Conservation (phyloP, 2,113 vertebrate species). For the Myiozetetes cayanensis region DNA sequence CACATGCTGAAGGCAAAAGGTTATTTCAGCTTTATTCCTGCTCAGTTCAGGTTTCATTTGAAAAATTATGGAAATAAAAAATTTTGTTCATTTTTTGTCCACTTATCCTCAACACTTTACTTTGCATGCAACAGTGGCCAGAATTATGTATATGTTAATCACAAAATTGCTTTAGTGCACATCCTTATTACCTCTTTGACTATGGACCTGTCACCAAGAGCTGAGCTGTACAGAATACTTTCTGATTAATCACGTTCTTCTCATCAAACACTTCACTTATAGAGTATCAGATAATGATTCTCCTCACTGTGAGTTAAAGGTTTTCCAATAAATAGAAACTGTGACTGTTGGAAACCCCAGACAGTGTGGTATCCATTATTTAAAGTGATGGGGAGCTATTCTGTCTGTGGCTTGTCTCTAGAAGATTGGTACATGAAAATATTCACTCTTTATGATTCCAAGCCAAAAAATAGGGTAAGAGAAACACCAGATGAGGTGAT, state of each 20-base stretch:
- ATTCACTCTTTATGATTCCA: neutral
- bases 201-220: neutral
- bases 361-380: neutral
- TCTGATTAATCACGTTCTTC: conserved; percentile 46
- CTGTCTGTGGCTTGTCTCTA: neutral
- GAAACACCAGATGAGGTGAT: neutral
- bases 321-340: conserved; percentile 46
- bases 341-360: conserved; percentile 23
- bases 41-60: neutral
- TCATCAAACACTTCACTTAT: conserved; percentile 34
- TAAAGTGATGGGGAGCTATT: neutral
- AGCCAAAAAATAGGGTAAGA: neutral
- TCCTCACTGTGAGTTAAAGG: conserved; percentile 27
- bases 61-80: neutral
- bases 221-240: conserved; percentile 14
- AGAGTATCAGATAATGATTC: conserved; percentile 30
- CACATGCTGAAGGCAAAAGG: neutral
- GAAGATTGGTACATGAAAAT: neutral
- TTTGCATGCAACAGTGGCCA: neutral
- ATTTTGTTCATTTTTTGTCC: neutral
- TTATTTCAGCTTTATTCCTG: neutral
- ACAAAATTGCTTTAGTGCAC: conserved; percentile 12
- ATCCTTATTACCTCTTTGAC: conserved; percentile 34
- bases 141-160: conserved; percentile 11
- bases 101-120: neutral